Evolutionary conservation across 2,888 invertebrate genomes (phyloP).

Genomic region (Cephus pulcher): DNA sequence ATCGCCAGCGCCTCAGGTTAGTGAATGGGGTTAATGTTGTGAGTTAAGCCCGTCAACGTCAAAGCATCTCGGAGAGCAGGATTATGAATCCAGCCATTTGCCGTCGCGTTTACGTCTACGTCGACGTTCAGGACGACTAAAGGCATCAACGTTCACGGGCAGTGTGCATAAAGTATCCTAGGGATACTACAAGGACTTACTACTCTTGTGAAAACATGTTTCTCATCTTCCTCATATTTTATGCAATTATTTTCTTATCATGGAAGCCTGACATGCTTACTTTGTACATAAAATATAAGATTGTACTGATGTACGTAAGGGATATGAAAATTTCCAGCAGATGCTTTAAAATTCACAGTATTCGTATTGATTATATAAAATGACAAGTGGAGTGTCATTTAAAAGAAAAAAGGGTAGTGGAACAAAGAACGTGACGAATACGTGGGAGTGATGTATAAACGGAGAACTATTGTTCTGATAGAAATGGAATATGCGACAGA

Average conservation of each 20-base stretch:
- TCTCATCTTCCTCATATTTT: background rate
- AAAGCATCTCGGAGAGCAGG: slow-evolving; percentile 38
- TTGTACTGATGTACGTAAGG: background rate
- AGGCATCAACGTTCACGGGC: background rate
- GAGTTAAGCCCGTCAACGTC: slow-evolving; percentile 39
- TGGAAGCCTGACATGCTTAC: background rate
- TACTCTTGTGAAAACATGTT: background rate
- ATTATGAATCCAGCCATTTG: slow-evolving; percentile 32
- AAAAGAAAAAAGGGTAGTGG: background rate
- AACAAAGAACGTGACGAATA: background rate
- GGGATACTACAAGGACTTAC: background rate
- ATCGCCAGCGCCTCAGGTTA: background rate
- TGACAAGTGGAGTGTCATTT: background rate
- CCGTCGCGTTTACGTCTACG: slow-evolving; percentile 27
- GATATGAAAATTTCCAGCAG: background rate
- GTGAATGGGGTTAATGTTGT: slow-evolving; percentile 23
- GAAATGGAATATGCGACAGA: background rate
- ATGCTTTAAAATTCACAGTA: background rate
- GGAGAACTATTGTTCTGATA: background rate
- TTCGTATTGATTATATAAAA: background rate
- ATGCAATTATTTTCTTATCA: background rate
- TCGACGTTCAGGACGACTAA: background rate
- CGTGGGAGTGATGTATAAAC: background rate
- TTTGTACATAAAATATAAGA: background rate
- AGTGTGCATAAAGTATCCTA: background rate